Conservation (phyloP, 2,113 vertebrate species). For the Emydura subglobosa region DNA sequence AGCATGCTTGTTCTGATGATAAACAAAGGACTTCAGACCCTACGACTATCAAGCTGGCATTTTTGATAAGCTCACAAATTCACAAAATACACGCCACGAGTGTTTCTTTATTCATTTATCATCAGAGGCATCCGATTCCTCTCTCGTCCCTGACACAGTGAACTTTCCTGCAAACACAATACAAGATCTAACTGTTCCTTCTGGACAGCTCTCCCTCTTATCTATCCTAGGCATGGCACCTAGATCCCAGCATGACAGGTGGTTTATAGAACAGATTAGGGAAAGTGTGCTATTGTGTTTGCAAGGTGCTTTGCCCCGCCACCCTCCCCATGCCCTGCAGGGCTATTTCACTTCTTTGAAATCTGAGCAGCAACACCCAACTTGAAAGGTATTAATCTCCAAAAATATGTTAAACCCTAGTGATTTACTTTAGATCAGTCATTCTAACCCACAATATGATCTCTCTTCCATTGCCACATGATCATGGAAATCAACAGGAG, state of each 20-base stretch:
- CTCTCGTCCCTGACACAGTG: neutral
- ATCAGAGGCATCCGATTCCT: neutral
- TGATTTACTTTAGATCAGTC: neutral
- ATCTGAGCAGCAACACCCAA: neutral
- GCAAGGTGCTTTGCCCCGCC: rapidly evolving
- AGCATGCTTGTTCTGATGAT: rapidly evolving
- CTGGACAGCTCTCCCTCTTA: neutral
- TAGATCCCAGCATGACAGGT: neutral
- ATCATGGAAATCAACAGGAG: neutral
- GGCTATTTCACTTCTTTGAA: neutral
- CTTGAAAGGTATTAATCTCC: neutral
- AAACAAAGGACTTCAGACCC: neutral
- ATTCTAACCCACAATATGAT: rapidly evolving
- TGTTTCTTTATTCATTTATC: neutral
- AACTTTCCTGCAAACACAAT: neutral
- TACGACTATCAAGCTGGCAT: neutral
- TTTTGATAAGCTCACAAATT: neutral
- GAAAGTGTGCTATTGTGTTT: neutral
- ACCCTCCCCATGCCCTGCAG: neutral
- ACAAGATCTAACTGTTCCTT: neutral
- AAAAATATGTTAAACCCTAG: neutral
- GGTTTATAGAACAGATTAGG: neutral
- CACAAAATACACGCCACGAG: neutral
- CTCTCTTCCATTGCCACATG: rapidly evolving
- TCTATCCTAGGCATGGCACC: neutral